Evolutionary conservation across 2,888 invertebrate genomes (phyloP).

Genomic region (Agrotis exclamationis): DNA sequence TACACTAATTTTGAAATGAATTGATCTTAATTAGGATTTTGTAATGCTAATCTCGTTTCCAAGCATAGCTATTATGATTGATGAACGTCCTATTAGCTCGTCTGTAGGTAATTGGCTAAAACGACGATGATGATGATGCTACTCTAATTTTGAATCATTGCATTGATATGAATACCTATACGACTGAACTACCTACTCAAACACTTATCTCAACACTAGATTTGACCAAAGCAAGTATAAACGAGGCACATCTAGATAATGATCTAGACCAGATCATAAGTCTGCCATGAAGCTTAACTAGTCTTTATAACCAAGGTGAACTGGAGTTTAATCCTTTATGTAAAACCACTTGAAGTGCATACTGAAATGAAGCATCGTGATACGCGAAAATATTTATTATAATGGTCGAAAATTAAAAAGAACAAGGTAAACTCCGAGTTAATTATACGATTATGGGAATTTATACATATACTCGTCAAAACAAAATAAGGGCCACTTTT

Average conservation of each 20-base stretch:
- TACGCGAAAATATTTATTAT: too few species aligned
- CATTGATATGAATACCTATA: background rate
- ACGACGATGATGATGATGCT: background rate
- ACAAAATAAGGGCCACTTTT: too few species aligned
- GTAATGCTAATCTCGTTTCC: background rate
- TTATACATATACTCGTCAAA: too few species aligned
- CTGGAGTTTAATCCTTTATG: slow-evolving; percentile 6
- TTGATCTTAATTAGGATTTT: background rate
- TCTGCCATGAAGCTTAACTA: slow-evolving; percentile 14
- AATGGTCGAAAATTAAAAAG: too few species aligned
- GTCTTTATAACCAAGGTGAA: slow-evolving; percentile 26
- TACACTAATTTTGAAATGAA: too few species aligned
- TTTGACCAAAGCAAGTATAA: slow-evolving; percentile 20
- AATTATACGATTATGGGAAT: too few species aligned
- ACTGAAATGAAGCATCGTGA: background rate
- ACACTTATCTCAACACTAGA: slow-evolving; percentile 16
- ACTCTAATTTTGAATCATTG: slow-evolving; percentile 1
- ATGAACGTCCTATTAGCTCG: background rate
- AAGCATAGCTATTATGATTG: background rate
- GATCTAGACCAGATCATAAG: slow-evolving; percentile 10
- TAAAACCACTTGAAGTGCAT: background rate
- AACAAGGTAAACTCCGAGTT: too few species aligned
- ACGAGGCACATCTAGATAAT: slow-evolving; percentile 13
- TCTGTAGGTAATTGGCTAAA: background rate
- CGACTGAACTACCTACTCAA: slow-evolving; percentile 23